Evolutionary conservation across 2,113 vertebrate species (phyloP).

Genomic region (Oxyura jamaicensis): DNA sequence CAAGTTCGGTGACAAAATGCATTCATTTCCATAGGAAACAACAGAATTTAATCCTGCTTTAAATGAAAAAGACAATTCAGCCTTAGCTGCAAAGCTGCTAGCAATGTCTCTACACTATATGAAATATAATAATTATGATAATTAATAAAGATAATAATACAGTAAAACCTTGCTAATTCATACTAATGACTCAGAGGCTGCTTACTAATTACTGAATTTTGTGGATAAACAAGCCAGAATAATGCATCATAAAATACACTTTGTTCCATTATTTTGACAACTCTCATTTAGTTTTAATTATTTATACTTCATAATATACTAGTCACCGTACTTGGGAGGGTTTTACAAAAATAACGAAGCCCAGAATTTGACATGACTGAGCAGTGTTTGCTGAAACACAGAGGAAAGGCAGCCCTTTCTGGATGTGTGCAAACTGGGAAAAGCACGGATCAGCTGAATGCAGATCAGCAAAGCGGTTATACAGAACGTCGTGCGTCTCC

Average conservation of each 20-base stretch:
- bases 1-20: neutral
- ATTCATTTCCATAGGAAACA: slow-evolving; percentile 2
- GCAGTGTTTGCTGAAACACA: neutral
- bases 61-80: neutral
- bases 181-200: slow-evolving; percentile 62
- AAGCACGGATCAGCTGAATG: neutral
- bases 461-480: neutral
- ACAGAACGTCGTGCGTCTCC: neutral
- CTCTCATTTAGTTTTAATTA: slow-evolving; percentile 48
- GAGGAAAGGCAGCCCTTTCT: neutral
- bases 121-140: slow-evolving; percentile 63
- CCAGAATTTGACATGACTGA: neutral
- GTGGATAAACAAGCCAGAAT: slow-evolving; percentile 67
- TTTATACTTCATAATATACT: slow-evolving; percentile 21
- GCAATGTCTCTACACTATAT: slow-evolving; percentile 12
- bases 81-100: slow-evolving; percentile 19
- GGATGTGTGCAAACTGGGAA: neutral
- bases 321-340: neutral
- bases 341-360: slow-evolving; percentile 18
- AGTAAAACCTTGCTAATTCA: slow-evolving; percentile 60
- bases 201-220: slow-evolving; percentile 65
- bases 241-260: slow-evolving; percentile 55
- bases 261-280: slow-evolving; percentile 69
- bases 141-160: slow-evolving; percentile 72
- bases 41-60: slow-evolving; percentile 6